These are phyloP conservation scores for Strigamia transsilvanica DNA, from an alignment of 2,888 invertebrate genomes.

Conservation along the genomic window DNA sequence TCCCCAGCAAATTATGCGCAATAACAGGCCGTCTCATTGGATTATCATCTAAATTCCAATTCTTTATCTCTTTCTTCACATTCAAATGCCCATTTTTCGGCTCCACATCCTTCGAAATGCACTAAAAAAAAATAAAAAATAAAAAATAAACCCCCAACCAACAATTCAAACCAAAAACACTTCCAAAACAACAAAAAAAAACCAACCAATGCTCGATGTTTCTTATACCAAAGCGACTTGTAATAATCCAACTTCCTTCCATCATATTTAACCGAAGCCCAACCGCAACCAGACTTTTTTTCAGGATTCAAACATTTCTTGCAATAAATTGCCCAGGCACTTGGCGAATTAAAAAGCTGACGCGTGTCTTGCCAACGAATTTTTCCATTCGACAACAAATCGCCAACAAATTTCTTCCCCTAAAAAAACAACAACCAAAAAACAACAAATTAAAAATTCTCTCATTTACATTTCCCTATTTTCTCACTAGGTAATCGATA, in stretches of 20 bases:
- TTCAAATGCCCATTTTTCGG: constrained; percentile 54
- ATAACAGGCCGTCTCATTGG: neutral
- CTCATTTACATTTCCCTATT: neutral
- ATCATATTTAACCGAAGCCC: constrained; percentile 89
- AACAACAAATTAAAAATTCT: neutral
- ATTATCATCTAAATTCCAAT: constrained; percentile 62
- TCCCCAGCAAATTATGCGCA: neutral
- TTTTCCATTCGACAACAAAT: constrained; percentile 84
- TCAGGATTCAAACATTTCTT: constrained; percentile 90
- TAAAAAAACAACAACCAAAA: constrained; percentile 63
- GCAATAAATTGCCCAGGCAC: constrained; percentile 92
- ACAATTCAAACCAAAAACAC: too few species aligned
- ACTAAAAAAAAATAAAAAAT: neutral
- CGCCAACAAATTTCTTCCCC: constrained; percentile 90
- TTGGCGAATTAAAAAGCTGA: constrained; percentile 86
- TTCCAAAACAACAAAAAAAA: neutral
- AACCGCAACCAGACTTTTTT: constrained; percentile 90
- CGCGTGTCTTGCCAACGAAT: constrained; percentile 88
- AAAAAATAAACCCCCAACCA: neutral
- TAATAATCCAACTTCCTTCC: constrained; percentile 88
- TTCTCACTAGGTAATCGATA: constrained; percentile 83
- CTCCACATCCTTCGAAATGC: neutral
- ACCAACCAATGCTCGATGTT: constrained; percentile 59
- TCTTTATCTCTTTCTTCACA: neutral
- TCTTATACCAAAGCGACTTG: constrained; percentile 84